These are phyloP conservation scores for Cheilosia scutellata DNA, from an alignment of 2,888 invertebrate genomes.

Conservation along the genomic window DNA sequence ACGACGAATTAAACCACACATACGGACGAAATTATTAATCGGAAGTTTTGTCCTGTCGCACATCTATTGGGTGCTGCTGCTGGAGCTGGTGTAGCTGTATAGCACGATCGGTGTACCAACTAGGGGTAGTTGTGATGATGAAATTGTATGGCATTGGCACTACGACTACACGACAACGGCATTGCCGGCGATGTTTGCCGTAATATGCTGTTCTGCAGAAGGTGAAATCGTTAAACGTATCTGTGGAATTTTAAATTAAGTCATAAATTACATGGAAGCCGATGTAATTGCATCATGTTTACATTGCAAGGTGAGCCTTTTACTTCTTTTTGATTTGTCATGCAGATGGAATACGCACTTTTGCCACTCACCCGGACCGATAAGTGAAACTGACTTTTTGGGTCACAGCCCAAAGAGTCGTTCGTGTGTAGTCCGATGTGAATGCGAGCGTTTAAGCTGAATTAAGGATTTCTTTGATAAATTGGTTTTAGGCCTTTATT, in stretches of 20 bases:
- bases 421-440: neutral
- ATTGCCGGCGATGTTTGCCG: slow-evolving; percentile 42
- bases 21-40: slow-evolving; percentile 74
- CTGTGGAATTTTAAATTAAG: slow-evolving; percentile 74
- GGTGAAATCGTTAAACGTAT: slow-evolving; percentile 68
- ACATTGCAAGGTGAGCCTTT: slow-evolving; percentile 58
- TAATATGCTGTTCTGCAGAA: slow-evolving; percentile 60
- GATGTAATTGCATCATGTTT: slow-evolving; percentile 74
- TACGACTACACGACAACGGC: neutral
- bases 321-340: slow-evolving; percentile 68
- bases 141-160: slow-evolving; percentile 32
- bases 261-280: slow-evolving; percentile 74
- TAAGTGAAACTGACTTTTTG: slow-evolving; percentile 49
- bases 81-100: neutral
- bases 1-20: slow-evolving; percentile 74
- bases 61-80: slow-evolving; percentile 50
- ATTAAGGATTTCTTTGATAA: too few relatives aligned
- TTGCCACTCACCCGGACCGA: slow-evolving; percentile 48
- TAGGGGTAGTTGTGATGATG: neutral
- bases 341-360: slow-evolving; percentile 69
- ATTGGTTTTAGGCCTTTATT: too few relatives aligned
- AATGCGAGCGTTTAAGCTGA: neutral
- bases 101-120: slow-evolving; percentile 16
- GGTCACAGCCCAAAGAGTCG: slow-evolving; percentile 60
- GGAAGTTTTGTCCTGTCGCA: slow-evolving; percentile 51